Conservation (phyloP, 2,888 invertebrate species). For the Cremastobaeus sp. region DNA sequence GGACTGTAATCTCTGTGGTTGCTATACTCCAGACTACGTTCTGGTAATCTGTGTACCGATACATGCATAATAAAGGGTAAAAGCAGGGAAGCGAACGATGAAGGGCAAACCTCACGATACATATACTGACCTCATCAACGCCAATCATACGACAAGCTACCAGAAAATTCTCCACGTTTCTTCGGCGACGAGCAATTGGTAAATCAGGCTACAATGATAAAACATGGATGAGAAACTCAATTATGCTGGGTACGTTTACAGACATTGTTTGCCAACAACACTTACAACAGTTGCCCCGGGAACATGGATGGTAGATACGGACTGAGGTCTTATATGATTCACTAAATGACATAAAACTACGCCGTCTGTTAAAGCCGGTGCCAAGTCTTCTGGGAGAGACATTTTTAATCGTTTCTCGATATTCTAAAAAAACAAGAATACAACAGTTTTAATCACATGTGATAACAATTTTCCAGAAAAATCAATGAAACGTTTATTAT, state of each 20-base stretch:
- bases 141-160: constrained; percentile 96
- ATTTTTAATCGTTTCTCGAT: constrained; percentile 94
- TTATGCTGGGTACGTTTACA: too few species aligned
- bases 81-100: constrained; percentile 54
- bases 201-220: constrained; percentile 88
- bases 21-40: too few species aligned
- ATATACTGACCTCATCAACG: constrained; percentile 91
- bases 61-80: constrained; percentile 39
- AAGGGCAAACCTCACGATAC: constrained; percentile 47
- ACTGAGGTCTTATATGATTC: constrained; percentile 93
- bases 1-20: too few species aligned
- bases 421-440: constrained; percentile 85
- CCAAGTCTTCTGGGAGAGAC: constrained; percentile 90
- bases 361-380: constrained; percentile 92
- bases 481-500: too few species aligned
- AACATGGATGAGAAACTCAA: neutral
- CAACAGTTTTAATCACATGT: too few species aligned
- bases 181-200: constrained; percentile 95
- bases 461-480: too few species aligned
- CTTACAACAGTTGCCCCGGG: constrained; percentile 94
- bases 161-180: constrained; percentile 96
- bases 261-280: too few species aligned
- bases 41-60: neutral
- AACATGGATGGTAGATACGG: constrained; percentile 96
- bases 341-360: constrained; percentile 96